These are phyloP conservation scores for Bolborhynchus lineola DNA, from an alignment of 2,113 vertebrate species.

Conservation along the genomic window DNA sequence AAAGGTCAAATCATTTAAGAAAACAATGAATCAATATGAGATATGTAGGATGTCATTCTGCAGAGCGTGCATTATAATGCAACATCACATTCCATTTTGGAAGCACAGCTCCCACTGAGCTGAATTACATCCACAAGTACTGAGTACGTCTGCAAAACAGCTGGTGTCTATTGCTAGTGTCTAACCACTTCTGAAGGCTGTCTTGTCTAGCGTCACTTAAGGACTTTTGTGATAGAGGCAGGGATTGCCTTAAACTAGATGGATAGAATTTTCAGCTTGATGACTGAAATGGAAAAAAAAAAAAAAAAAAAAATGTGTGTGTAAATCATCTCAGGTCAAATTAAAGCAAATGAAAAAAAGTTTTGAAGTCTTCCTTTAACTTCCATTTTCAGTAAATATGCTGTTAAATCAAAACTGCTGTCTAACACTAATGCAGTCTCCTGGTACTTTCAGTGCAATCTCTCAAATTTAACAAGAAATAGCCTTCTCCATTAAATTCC, in stretches of 20 bases:
- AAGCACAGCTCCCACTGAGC: neutral
- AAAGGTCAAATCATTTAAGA: neutral
- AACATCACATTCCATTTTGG: neutral
- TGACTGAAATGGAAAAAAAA: neutral
- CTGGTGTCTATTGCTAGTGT: neutral
- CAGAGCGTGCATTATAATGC: neutral
- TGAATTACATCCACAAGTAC: neutral
- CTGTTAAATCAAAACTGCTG: neutral
- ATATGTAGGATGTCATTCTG: neutral
- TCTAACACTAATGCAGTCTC: neutral
- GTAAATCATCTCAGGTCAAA: neutral
- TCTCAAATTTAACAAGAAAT: neutral
- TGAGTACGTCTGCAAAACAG: neutral
- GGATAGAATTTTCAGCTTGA: neutral
- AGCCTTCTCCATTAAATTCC: neutral
- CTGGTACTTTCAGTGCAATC: neutral
- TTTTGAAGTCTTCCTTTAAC: neutral
- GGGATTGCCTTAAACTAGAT: neutral
- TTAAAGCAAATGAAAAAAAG: neutral
- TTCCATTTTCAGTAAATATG: neutral
- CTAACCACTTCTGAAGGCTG: neutral
- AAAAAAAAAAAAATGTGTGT: neutral
- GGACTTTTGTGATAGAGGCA: neutral
- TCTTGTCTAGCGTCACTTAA: neutral
- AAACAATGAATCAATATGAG: neutral